Percentiles rank a stretch among this genome's conserved stretches.
phyloP scores from a whole-genome alignment of 2,797 vertebrate species.

The Macrochelys suwanniensis region DNA sequence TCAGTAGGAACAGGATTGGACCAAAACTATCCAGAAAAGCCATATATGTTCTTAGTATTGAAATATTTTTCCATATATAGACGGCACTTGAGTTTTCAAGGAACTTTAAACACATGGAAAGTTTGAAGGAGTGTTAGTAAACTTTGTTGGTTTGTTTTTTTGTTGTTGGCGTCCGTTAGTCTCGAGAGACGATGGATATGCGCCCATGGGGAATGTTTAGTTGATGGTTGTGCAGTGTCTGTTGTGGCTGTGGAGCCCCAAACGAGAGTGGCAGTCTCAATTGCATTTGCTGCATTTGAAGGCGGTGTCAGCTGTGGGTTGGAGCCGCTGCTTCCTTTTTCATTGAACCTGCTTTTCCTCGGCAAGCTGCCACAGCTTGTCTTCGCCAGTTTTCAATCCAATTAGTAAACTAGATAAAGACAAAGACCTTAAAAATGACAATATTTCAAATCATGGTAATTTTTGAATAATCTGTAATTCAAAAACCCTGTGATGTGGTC shows the following conservation, averaged over 20 bases:
- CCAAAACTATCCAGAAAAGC: not conserved
- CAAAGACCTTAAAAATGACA: not conserved
- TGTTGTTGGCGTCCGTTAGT: too few relatives aligned
- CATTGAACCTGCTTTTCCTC: too few relatives aligned
- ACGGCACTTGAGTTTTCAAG: not conserved
- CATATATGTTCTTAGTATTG: not conserved
- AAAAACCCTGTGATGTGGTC: not conserved
- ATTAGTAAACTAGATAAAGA: not conserved
- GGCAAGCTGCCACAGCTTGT: too few relatives aligned
- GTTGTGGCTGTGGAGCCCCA: too few relatives aligned
- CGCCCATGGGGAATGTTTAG: too few relatives aligned
- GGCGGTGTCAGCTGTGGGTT: too few relatives aligned
- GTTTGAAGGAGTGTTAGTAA: not conserved
- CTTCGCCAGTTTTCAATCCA: too few relatives aligned
- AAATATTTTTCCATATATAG: not conserved
- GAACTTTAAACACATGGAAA: not conserved
- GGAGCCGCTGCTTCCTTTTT: too few relatives aligned
- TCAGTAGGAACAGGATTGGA: not conserved
- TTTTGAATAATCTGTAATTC: not conserved
- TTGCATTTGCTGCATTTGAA: too few relatives aligned
- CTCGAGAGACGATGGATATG: too few relatives aligned
- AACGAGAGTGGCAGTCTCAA: too few relatives aligned
- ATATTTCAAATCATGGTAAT: not conserved
- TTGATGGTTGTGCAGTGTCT: too few relatives aligned
- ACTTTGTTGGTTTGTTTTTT: not conserved